Evolutionary conservation across 2,797 vertebrate species (phyloP).

Genomic region (Podarcis lilfordi): DNA sequence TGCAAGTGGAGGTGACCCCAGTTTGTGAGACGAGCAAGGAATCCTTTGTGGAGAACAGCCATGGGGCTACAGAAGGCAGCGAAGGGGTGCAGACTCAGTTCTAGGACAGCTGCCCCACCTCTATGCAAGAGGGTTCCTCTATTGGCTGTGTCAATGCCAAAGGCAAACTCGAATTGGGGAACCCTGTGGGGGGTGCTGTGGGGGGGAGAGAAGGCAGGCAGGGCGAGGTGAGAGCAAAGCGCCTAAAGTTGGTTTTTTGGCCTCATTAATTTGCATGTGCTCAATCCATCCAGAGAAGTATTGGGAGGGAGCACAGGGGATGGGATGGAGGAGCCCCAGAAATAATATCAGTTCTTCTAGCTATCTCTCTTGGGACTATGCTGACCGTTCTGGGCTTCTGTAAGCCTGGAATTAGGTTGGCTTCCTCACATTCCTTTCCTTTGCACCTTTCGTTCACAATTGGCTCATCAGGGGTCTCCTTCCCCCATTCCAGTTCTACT

Average conservation of each 20-base stretch:
- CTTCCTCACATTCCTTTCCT: background rate
- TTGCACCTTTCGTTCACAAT: conserved; percentile 24
- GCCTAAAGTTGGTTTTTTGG: background rate
- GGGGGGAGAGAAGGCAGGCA: conserved; percentile 17
- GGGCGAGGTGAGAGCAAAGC: background rate
- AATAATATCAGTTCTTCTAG: background rate
- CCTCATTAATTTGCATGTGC: background rate
- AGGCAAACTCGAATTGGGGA: conserved; percentile 30
- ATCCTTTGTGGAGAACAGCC: conserved; percentile 27
- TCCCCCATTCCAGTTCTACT: conserved; percentile 22
- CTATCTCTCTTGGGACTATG: background rate
- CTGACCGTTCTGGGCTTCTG: background rate
- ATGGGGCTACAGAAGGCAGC: background rate
- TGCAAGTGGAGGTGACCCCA: conserved; percentile 27
- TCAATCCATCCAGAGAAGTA: background rate
- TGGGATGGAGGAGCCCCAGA: background rate
- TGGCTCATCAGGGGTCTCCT: no score
- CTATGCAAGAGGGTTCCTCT: background rate
- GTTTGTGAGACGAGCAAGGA: background rate
- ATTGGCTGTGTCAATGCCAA: background rate
- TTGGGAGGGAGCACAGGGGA: conserved; percentile 32
- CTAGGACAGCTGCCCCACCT: conserved; percentile 52
- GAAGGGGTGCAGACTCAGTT: conserved; percentile 73
- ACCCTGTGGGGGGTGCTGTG: background rate
- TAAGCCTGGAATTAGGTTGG: accelerated